These are phyloP conservation scores for Elysia crispata DNA, from an alignment of 2,888 invertebrate genomes.

Conservation along the genomic window DNA sequence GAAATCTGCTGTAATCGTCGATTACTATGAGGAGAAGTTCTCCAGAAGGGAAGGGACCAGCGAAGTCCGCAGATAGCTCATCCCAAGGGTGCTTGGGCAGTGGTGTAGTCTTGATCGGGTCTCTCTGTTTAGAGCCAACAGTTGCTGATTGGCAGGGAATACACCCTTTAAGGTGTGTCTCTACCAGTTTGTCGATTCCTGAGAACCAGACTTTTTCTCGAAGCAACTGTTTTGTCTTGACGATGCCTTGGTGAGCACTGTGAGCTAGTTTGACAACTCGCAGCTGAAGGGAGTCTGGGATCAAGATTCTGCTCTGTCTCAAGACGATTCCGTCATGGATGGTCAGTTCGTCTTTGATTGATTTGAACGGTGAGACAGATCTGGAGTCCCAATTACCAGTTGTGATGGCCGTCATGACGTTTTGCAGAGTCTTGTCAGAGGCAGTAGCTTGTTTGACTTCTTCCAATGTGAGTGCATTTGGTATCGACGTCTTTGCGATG, in stretches of 20 bases:
- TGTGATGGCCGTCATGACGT: slow-evolving; percentile 50
- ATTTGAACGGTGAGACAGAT: slow-evolving; percentile 1
- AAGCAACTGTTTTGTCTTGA: slow-evolving; percentile 56
- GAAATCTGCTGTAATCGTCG: slow-evolving; percentile 56
- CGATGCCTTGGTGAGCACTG: slow-evolving; percentile 58
- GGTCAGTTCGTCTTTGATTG: slow-evolving; percentile 45
- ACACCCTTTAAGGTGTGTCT: slow-evolving; percentile 49
- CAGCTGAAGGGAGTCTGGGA: slow-evolving; percentile 52
- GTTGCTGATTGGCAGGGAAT: slow-evolving; percentile 53
- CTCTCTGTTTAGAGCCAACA: slow-evolving; percentile 26
- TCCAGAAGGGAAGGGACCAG: slow-evolving; percentile 45
- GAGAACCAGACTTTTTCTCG: slow-evolving; percentile 62
- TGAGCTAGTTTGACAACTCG: slow-evolving; percentile 56
- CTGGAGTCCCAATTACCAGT: slow-evolving; percentile 45
- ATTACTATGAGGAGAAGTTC: slow-evolving; percentile 54
- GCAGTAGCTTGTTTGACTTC: slow-evolving; percentile 49
- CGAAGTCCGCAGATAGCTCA: slow-evolving; percentile 38
- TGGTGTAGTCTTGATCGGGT: slow-evolving; percentile 23
- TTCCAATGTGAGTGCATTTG: slow-evolving; percentile 52
- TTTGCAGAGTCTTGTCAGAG: slow-evolving; percentile 39
- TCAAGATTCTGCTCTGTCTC: slow-evolving; percentile 49
- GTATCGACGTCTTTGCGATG: slow-evolving; percentile 48
- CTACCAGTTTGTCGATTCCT: slow-evolving; percentile 55
- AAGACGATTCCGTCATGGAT: slow-evolving; percentile 48
- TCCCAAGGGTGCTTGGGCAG: slow-evolving; percentile 38